Conservation (phyloP, 2,113 vertebrate species). For the Hiodon tergisus region DNA sequence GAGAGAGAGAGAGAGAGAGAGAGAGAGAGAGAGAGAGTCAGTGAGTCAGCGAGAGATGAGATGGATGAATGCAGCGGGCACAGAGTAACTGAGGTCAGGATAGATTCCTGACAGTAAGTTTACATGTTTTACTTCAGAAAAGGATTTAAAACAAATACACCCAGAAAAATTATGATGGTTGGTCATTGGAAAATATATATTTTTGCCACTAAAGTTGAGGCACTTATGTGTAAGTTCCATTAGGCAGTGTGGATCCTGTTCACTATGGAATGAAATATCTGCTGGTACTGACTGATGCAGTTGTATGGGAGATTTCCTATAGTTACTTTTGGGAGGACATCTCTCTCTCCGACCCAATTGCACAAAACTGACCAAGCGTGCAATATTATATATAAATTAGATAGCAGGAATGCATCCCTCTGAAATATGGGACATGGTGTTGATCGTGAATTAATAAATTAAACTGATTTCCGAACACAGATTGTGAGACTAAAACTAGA, state of each 20-base stretch:
- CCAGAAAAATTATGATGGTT: constrained; percentile 8
- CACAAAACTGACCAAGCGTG: neutral
- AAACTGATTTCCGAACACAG: neutral
- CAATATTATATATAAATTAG: neutral
- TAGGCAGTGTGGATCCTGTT: constrained; percentile 12
- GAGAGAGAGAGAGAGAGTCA: too few relatives aligned
- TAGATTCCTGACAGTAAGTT: neutral
- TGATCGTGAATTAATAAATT: neutral
- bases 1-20: too few relatives aligned
- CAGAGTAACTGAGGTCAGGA: too few relatives aligned
- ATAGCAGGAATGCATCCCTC: neutral
- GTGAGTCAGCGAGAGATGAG: too few relatives aligned
- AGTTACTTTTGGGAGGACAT: neutral
- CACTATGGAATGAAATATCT: neutral
- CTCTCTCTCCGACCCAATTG: neutral
- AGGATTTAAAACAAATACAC: neutral
- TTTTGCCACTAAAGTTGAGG: constrained; percentile 18
- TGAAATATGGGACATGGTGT: neutral
- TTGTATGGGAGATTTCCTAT: neutral
- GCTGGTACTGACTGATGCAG: neutral
- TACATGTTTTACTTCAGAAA: neutral
- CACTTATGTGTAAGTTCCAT: constrained; percentile 16
- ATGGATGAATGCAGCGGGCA: too few relatives aligned
- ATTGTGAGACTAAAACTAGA: constrained; percentile 24
- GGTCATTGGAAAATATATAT: neutral